phyloP scores from a whole-genome alignment of 2,888 invertebrate genomes.

The Hyalella azteca region DNA sequence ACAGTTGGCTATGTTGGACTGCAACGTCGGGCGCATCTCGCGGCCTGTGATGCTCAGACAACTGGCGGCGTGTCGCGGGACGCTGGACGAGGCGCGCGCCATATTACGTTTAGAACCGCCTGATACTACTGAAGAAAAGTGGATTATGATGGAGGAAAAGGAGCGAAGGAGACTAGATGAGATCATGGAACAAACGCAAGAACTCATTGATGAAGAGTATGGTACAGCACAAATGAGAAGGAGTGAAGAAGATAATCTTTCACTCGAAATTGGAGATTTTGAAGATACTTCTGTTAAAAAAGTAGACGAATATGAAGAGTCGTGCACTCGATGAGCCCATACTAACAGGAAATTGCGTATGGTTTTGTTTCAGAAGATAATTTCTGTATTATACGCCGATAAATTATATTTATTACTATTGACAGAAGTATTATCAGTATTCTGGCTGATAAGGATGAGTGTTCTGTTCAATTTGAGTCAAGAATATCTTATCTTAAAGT shows the following conservation, averaged over 20 bases:
- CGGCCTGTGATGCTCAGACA: neutral
- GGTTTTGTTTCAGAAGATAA: no score
- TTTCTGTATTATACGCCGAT: no score
- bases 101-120: constrained; percentile 33
- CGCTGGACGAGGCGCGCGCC: neutral
- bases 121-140: constrained; percentile 20
- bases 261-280: no score
- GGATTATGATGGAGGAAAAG: constrained; percentile 9
- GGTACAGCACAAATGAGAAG: neutral
- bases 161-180: constrained; percentile 4
- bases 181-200: neutral
- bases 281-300: no score
- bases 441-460: no score
- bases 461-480: no score
- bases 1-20: neutral
- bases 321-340: no score
- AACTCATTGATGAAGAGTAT: neutral
- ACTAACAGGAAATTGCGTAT: no score
- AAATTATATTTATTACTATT: no score
- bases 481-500: no score
- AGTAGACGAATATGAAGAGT: neutral
- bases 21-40: neutral
- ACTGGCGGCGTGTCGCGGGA: neutral
- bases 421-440: no score
- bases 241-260: neutral